Conservation (phyloP, 2,888 invertebrate species). For the Volucella inanis region DNA sequence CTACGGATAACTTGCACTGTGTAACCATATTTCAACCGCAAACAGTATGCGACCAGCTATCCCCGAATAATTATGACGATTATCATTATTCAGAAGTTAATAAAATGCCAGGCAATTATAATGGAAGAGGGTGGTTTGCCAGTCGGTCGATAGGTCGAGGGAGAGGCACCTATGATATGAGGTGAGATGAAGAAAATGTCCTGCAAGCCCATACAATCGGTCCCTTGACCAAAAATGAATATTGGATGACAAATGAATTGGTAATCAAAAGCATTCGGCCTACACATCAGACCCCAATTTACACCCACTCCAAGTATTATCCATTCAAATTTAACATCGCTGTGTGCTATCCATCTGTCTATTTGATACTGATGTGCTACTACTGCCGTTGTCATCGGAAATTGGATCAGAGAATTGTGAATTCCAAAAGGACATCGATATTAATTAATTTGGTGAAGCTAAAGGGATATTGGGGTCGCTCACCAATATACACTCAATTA, state of each 20-base stretch:
- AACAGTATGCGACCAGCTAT: conserved; percentile 32
- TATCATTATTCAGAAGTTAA: conserved; percentile 70
- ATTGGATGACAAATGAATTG: conserved; percentile 74
- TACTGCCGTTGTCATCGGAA: conserved; percentile 68
- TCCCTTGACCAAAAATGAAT: conserved; percentile 72
- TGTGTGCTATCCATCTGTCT: conserved; percentile 55
- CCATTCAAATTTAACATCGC: conserved; percentile 64
- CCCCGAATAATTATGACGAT: conserved; percentile 64
- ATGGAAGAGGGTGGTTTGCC: neutral
- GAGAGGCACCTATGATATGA: no score
- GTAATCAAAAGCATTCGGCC: conserved; percentile 61
- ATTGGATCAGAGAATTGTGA: conserved; percentile 75
- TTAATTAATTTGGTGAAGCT: conserved; percentile 73
- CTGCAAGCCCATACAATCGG: conserved; percentile 34
- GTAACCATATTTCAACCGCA: conserved; percentile 1
- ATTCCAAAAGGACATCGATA: conserved; percentile 75
- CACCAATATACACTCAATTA: conserved; percentile 25
- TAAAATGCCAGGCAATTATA: conserved; percentile 66
- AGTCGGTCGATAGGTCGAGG: no score
- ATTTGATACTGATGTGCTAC: conserved; percentile 56
- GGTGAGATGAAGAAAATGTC: conserved; percentile 2
- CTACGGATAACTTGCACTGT: no score
- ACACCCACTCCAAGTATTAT: conserved; percentile 52
- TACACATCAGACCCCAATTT: conserved; percentile 45
- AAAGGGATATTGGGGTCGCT: conserved; percentile 67